These are phyloP conservation scores for Caenorhabditis sp. DNA, from an alignment of 2,888 invertebrate genomes.

Conservation along the genomic window DNA sequence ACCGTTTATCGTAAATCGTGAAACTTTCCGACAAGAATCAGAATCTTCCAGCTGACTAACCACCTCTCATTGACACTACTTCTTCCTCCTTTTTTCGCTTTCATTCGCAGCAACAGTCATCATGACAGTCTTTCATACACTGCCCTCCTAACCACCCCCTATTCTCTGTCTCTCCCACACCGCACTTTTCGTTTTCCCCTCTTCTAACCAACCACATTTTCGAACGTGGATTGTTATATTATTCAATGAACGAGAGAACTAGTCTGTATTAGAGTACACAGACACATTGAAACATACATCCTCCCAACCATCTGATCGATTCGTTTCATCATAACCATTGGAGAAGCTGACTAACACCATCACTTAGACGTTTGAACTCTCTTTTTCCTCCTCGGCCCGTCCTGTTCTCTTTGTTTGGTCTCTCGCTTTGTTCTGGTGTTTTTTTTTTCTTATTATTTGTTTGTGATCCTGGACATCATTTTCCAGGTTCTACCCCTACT, in stretches of 20 bases:
- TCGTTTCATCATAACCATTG: constrained; percentile 34
- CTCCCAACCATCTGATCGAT: constrained; percentile 42
- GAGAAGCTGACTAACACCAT: constrained; percentile 29
- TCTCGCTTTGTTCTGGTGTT: constrained; percentile 20
- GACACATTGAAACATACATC: constrained; percentile 14
- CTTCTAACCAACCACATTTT: constrained; percentile 3
- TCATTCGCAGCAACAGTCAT: constrained; percentile 12
- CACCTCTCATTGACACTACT: constrained; percentile 10
- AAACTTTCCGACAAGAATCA: not conserved
- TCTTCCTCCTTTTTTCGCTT: constrained; percentile 6
- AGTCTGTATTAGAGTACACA: constrained; percentile 17
- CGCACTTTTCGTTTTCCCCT: constrained; percentile 16
- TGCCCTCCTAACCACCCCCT: not conserved
- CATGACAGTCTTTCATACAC: constrained; percentile 25
- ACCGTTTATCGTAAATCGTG: not conserved
- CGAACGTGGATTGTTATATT: constrained; percentile 57
- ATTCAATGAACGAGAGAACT: constrained; percentile 21
- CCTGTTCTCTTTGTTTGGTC: constrained; percentile 11
- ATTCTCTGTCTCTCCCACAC: constrained; percentile 17
- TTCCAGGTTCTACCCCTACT: constrained; percentile 88
- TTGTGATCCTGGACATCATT: not conserved
- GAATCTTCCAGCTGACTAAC: constrained; percentile 12
- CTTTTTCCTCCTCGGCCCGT: no score
- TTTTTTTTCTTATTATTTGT: constrained; percentile 25
- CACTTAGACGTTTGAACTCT: constrained; percentile 42